These are phyloP conservation scores for Mantis religiosa DNA, from an alignment of 2,888 invertebrate species.

Conservation along the genomic window DNA sequence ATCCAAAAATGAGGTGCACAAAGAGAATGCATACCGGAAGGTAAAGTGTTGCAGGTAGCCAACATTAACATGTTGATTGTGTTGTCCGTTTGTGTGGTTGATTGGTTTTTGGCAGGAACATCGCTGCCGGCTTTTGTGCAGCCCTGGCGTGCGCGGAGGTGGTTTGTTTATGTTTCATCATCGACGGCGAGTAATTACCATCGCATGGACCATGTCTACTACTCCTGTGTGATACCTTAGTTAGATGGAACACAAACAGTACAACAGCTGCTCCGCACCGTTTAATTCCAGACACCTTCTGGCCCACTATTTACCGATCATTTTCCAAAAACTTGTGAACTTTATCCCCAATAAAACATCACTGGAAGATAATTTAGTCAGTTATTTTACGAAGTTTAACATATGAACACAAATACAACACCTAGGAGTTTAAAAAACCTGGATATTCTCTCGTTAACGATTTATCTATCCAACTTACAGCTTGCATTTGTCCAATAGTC, in stretches of 20 bases:
- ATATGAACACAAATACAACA: too few species aligned
- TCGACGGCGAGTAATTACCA: slow-evolving; percentile 7
- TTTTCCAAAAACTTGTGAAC: too few species aligned
- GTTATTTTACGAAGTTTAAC: too few species aligned
- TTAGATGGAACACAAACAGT: slow-evolving; percentile 11
- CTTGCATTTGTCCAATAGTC: too few species aligned
- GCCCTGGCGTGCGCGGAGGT: not conserved
- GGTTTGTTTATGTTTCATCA: slow-evolving; percentile 15
- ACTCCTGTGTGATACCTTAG: not conserved
- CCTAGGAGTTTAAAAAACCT: too few species aligned
- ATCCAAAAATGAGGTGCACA: not conserved
- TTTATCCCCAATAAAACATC: too few species aligned
- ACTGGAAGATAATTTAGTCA: too few species aligned
- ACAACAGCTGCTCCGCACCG: not conserved
- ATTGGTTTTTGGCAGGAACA: not conserved
- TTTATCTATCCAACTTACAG: too few species aligned
- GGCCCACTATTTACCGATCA: not conserved
- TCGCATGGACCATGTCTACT: not conserved
- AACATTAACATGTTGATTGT: not conserved
- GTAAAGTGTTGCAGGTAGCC: not conserved
- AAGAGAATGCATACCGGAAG: not conserved
- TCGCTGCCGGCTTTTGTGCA: not conserved
- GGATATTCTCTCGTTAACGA: too few species aligned
- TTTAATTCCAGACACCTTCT: not conserved
- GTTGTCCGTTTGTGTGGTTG: not conserved